Conservation (phyloP, 2,888 invertebrate genomes). For the Automeris io region DNA sequence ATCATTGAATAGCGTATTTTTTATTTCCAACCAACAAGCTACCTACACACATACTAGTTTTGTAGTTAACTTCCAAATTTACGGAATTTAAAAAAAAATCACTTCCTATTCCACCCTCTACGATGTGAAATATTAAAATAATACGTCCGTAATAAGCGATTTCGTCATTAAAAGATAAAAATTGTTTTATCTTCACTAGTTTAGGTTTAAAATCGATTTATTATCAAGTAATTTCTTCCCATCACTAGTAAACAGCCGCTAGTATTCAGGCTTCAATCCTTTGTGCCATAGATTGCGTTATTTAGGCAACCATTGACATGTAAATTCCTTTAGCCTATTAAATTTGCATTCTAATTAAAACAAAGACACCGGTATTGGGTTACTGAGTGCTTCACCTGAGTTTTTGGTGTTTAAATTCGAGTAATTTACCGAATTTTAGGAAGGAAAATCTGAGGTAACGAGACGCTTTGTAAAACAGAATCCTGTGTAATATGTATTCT, state of each 20-base stretch:
- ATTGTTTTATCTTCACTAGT: too few relatives aligned
- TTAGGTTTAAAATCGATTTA: neutral
- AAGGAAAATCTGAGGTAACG: neutral
- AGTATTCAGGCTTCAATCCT: constrained; percentile 33
- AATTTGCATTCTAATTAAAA: constrained; percentile 75
- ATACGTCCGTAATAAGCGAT: too few relatives aligned
- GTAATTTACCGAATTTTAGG: constrained; percentile 14
- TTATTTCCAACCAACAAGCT: too few relatives aligned
- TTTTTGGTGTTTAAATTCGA: constrained; percentile 31
- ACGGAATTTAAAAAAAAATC: too few relatives aligned
- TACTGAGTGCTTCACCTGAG: constrained; percentile 35
- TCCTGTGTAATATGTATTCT: constrained; percentile 1
- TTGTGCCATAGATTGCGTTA: constrained; percentile 63
- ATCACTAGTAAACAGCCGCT: constrained; percentile 10
- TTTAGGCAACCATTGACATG: constrained; percentile 72
- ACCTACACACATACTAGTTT: too few relatives aligned
- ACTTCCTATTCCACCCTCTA: too few relatives aligned
- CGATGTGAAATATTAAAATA: too few relatives aligned
- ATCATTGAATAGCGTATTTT: too few relatives aligned
- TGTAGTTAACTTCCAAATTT: too few relatives aligned
- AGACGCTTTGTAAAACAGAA: constrained; percentile 1
- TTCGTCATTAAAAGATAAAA: too few relatives aligned
- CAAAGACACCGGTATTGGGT: constrained; percentile 47
- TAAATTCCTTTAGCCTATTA: constrained; percentile 70
- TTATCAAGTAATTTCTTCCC: neutral